Base-by-base conservation (phyloP, 2,888 invertebrate genomes). In the Dolichopus griseipennis region DNA sequence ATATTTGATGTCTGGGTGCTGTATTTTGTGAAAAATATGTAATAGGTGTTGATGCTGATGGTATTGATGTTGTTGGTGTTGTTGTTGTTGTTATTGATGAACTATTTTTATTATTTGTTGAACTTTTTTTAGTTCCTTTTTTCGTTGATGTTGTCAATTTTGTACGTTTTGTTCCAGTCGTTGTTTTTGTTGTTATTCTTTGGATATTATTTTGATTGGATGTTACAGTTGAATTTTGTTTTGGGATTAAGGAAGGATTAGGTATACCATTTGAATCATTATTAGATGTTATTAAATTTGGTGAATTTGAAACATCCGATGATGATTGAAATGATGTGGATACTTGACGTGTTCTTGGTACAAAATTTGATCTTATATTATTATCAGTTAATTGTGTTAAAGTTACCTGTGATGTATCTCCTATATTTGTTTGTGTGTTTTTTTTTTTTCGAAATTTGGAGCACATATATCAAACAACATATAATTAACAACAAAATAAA, bases 341-440 rank as follows among this genome's bases (percentile, higher is more conserved):
- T 52, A n/a, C 52, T 52, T 52, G 52, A 18, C 52, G 52, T 52
- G 52, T 52, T 52, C 52, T 52, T 52, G 52, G 52, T 52, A 52
- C n/a, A 52, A 52, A 52, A 52, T 52, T 52, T 52, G 52, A 52
- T 52, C 52, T 52, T 18, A 52, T 52, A 52, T 52, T 52, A 52
- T 52, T 52, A 52, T 52, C 52, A 18, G 52, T 52, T 52, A 52
- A 18, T 52, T 52, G 52, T 9, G 52, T 52, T 52, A 52, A 52
- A 52, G 52, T 52, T 52, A 52, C 52, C 52, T 52, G 52, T 52
- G 52, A 52, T 52, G 52, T 18, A 52, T 52, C 52, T 52, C 52
- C 52, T 52, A 52, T n/a, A 41, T 52, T 15, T 15, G 4, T n/a
- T n/a, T 15, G 2, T 18, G 18, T n/a, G 2, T 52, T 52, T 18